Evolutionary conservation across 2,797 vertebrate genomes (phyloP), one percentile per base, ranked within the genome.

Genomic region (Chaetophractus vellerosus): DNA sequence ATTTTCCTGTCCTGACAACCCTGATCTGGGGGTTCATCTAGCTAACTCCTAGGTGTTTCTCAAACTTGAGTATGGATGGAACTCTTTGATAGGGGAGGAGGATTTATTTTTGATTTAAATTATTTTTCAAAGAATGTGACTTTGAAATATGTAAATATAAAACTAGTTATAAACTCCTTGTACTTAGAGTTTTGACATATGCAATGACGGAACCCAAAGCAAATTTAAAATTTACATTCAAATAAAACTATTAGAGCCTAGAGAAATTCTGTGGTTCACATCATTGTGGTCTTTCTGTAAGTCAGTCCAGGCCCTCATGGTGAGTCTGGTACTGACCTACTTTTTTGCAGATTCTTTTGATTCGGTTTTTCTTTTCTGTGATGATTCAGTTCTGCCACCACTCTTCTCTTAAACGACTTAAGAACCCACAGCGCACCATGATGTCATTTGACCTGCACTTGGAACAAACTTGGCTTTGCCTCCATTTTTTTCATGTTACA

Each of bases 41-140:
- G 28, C 50, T 75, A 91, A 48, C 52, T 38, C 5, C 55, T 55
- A 86, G 36, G 36, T 57, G 16, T 87, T 83, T 90, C 28, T 94
- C 31, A 82, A 41, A 71, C 48, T 76, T 80, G 41, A 84, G 38
- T 55, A 33, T n/a, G 15, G 52, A 23, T 71, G 66, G 48, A 83
- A 86, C n/a, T 50, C 69, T 88, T 28, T 26, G 1, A 68, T 55
- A 74, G 36, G 18, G 23, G 78, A 57, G 48, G 71, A 57, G 63
- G 50, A 48, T 81, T 6, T 41, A 80, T 41, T 52, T 26, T 31
- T 26, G 63, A 78, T 61, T 93, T 64, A 55, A 92, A 36, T 33
- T 78, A 50, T 18, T 71, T 72, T 96, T 92, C 69, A 57, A 90
- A 92, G 41, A 76, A n/a, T 9, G 6, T 45, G 14, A 69, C 63